Conservation (phyloP, 1,140 invertebrate genomes). For the Halictus rubicundus region DNA sequence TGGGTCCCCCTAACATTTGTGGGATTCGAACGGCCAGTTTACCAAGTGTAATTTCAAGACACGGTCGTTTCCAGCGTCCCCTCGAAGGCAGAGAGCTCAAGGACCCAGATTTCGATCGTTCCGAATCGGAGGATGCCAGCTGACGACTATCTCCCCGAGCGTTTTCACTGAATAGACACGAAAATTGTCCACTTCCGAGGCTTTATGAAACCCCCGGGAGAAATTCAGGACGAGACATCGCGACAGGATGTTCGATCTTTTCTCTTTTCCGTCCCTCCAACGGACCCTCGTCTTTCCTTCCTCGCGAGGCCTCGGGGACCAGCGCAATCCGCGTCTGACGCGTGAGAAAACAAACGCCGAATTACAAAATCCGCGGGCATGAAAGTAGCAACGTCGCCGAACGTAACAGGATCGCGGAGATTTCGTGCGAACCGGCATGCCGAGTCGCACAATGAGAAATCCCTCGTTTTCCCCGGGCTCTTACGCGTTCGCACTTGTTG, state of each 20-base stretch:
- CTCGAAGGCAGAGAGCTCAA: too few relatives aligned
- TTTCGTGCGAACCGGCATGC: neutral
- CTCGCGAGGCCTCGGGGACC: too few relatives aligned
- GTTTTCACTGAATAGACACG: constrained; percentile 1
- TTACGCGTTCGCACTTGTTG: neutral
- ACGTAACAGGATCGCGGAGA: neutral
- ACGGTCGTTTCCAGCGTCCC: too few relatives aligned
- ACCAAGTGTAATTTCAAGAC: too few relatives aligned
- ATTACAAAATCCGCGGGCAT: neutral
- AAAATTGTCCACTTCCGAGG: neutral
- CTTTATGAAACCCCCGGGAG: neutral
- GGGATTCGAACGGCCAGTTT: too few relatives aligned
- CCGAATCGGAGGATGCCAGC: neutral
- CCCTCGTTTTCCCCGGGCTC: neutral
- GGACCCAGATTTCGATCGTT: neutral
- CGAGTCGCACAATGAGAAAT: neutral
- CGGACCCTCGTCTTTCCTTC: too few relatives aligned
- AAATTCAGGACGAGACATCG: constrained; percentile 5
- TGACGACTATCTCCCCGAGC: neutral
- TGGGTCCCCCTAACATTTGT: too few relatives aligned
- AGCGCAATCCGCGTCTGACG: neutral
- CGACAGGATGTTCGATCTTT: neutral
- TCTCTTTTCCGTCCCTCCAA: too few relatives aligned
- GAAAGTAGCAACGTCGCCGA: neutral
- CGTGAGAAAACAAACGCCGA: neutral